Percentiles rank a stretch among this genome's conserved stretches.
These are phyloP conservation scores for Nycteola revayana DNA, from an alignment of 2,888 invertebrate species.

Conservation along the genomic window DNA sequence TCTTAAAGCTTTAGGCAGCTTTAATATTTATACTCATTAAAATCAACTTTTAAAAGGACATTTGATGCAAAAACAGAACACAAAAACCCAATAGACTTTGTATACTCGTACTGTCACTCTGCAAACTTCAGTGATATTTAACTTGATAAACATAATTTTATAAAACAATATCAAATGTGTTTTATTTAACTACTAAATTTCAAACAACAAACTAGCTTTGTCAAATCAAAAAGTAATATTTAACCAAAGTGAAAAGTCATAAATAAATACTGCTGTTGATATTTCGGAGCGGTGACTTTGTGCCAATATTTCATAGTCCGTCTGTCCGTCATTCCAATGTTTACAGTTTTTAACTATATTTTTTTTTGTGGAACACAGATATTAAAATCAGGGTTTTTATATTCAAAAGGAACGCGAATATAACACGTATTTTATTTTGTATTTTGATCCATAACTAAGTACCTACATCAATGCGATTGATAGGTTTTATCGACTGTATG, in stretches of 20 bases:
- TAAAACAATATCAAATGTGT: no score
- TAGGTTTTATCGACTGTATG: no score
- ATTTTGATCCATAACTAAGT: no score
- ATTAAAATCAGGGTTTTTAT: conserved; percentile 14
- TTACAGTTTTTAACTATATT: conserved; percentile 16
- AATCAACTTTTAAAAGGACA: no score
- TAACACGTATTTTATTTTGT: background rate
- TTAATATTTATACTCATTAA: no score
- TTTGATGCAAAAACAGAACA: no score
- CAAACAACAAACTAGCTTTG: conserved; percentile 11
- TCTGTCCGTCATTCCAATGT: conserved; percentile 24
- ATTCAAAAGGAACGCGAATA: conserved; percentile 6
- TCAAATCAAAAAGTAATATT: conserved; percentile 32
- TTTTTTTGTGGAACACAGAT: conserved; percentile 16
- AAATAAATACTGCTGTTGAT: conserved; percentile 34
- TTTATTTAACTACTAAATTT: no score
- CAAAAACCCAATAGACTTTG: no score
- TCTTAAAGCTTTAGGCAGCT: no score
- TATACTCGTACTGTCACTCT: no score
- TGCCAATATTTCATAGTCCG: conserved; percentile 30
- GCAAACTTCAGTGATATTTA: no score
- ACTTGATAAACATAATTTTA: no score
- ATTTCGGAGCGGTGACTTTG: conserved; percentile 25
- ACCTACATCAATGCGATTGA: background rate
- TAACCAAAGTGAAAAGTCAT: conserved; percentile 26